A percentile compares a stretch with the other conserved stretches of the same genome.
Evolutionary conservation across 2,888 invertebrate genomes (phyloP).

Genomic region (Plebejus melissa): DNA sequence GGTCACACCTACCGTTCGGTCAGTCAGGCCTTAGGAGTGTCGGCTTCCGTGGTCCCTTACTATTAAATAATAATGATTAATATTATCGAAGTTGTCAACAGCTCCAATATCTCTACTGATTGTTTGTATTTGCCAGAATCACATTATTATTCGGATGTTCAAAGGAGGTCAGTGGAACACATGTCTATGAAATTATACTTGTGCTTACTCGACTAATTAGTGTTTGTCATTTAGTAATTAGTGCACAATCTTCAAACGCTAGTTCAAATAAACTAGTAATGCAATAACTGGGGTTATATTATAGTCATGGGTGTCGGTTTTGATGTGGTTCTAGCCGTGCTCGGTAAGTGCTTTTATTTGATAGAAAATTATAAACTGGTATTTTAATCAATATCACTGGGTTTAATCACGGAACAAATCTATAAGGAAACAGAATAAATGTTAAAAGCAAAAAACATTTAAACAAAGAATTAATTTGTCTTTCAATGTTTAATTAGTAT

Average conservation of each 20-base stretch:
- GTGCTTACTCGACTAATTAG: background rate
- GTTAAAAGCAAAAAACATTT: background rate
- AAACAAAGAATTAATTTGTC: background rate
- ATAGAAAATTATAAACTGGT: background rate
- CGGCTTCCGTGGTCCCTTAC: too few species aligned
- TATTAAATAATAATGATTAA: too few species aligned
- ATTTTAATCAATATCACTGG: background rate
- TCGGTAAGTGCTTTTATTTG: background rate
- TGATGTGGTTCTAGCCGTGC: background rate
- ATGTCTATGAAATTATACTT: background rate
- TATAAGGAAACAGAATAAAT: background rate
- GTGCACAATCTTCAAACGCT: background rate
- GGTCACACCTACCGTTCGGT: too few species aligned
- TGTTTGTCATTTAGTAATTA: background rate
- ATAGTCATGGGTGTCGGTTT: background rate
- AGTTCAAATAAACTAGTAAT: background rate
- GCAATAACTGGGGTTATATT: background rate
- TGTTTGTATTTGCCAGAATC: background rate
- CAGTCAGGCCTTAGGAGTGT: too few species aligned
- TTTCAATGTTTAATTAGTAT: background rate
- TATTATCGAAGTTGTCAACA: too few species aligned
- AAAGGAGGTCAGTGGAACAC: background rate
- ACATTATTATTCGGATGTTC: background rate
- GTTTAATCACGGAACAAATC: background rate
- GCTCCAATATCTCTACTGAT: background rate